Evolutionary conservation across 2,113 vertebrate genomes (phyloP).

Genomic region (Nanger granti): DNA sequence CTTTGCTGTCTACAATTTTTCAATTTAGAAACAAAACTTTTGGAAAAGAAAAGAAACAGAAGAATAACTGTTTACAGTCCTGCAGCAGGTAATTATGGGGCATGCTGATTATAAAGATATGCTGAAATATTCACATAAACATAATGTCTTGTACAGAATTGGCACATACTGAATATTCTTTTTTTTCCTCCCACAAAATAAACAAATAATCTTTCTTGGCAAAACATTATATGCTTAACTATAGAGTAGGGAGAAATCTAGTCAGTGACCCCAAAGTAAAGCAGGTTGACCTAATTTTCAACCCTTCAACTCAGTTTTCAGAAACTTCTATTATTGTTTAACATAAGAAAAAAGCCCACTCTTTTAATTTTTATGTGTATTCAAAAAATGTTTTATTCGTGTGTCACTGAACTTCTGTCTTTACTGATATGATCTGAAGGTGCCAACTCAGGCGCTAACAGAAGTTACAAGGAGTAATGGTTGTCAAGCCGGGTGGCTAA

Average conservation of each 20-base stretch:
- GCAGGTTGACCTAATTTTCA: neutral
- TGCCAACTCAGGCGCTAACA: neutral
- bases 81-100: neutral
- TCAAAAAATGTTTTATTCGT: neutral
- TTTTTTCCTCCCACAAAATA: neutral
- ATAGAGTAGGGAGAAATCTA: neutral
- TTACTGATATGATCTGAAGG: neutral
- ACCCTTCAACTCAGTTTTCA: neutral
- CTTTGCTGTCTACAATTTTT: neutral
- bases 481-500: neutral
- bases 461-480: neutral
- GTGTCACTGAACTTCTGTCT: neutral
- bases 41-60: neutral
- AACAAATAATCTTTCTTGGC: neutral
- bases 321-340: neutral
- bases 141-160: neutral
- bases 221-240: neutral
- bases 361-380: neutral
- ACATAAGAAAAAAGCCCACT: neutral
- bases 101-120: neutral
- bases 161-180: neutral
- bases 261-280: neutral
- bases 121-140: neutral
- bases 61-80: neutral
- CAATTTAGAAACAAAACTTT: neutral